A percentile compares a stretch with the other conserved stretches of the same genome.
Evolutionary conservation across 2,797 vertebrate genomes (phyloP).

Genomic region (Rhodeus uyekii): DNA sequence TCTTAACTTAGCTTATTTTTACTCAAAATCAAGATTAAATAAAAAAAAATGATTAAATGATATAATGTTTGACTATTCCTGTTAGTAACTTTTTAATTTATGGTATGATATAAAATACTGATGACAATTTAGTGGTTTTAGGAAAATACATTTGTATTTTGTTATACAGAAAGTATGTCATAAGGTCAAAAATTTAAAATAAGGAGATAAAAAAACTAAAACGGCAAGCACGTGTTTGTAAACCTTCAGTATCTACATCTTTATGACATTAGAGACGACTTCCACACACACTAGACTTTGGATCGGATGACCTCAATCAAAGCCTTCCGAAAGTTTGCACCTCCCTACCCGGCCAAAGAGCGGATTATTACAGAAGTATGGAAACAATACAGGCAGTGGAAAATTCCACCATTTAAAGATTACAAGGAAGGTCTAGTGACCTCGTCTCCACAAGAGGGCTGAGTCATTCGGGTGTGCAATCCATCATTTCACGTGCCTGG

Average conservation of each 20-base stretch:
- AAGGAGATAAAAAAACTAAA: no score
- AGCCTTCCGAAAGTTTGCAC: not conserved
- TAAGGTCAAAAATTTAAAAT: not conserved
- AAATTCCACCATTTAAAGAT: conserved; percentile 33
- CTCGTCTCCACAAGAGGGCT: not conserved
- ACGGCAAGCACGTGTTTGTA: conserved; percentile 3
- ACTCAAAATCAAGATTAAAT: not conserved
- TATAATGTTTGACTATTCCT: not conserved
- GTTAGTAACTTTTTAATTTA: not conserved
- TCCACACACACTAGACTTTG: conserved; percentile 18
- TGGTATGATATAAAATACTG: not conserved
- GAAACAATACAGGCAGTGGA: conserved; percentile 15
- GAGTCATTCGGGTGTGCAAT: not conserved
- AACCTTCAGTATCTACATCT: conserved; percentile 6
- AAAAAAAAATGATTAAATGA: not conserved
- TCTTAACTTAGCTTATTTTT: not conserved
- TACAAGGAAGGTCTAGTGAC: not conserved
- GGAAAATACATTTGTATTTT: not conserved
- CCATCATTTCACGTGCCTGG: not conserved
- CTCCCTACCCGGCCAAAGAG: not conserved
- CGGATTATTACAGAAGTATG: not conserved
- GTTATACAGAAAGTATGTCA: not conserved
- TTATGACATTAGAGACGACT: conserved; percentile 12
- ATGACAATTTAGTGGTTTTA: not conserved
- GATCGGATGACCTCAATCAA: not conserved